These are phyloP conservation scores for Platerodrilus igneus DNA, from an alignment of 2,888 invertebrate genomes.

Conservation along the genomic window DNA sequence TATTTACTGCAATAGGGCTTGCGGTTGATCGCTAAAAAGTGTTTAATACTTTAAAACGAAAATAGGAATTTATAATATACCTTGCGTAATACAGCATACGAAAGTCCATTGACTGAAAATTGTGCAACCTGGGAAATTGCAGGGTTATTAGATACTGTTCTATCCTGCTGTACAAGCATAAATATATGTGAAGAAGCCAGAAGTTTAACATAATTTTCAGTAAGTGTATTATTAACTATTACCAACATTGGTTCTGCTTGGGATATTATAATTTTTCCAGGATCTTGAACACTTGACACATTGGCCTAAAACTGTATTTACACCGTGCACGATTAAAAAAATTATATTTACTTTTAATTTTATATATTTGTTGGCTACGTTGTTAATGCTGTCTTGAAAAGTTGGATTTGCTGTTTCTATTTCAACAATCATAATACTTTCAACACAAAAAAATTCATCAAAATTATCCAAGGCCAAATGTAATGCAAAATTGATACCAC, in stretches of 20 bases:
- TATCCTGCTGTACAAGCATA: constrained; percentile 34
- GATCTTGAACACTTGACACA: constrained; percentile 34
- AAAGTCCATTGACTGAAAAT: constrained; percentile 31
- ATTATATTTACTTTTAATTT: constrained; percentile 37
- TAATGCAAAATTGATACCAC: constrained; percentile 38
- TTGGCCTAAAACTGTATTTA: constrained; percentile 33
- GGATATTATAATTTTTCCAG: constrained; percentile 37
- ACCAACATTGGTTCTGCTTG: constrained; percentile 40
- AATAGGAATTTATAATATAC: constrained; percentile 24
- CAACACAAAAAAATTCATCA: constrained; percentile 30
- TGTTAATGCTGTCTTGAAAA: constrained; percentile 35
- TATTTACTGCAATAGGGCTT: no score
- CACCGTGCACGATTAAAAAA: neutral
- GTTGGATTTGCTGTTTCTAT: constrained; percentile 34
- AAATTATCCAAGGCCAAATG: constrained; percentile 39
- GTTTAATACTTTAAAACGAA: constrained; percentile 19
- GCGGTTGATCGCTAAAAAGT: constrained; percentile 29
- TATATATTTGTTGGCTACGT: constrained; percentile 35
- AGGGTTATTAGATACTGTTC: constrained; percentile 28
- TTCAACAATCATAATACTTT: constrained; percentile 40
- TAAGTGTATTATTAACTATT: constrained; percentile 35
- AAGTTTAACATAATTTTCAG: constrained; percentile 36
- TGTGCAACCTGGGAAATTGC: constrained; percentile 35
- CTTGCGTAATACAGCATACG: constrained; percentile 40
- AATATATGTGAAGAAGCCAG: constrained; percentile 37